Evolutionary conservation across 1,140 invertebrate genomes (phyloP).

Genomic region (Sesamia nonagrioides): DNA sequence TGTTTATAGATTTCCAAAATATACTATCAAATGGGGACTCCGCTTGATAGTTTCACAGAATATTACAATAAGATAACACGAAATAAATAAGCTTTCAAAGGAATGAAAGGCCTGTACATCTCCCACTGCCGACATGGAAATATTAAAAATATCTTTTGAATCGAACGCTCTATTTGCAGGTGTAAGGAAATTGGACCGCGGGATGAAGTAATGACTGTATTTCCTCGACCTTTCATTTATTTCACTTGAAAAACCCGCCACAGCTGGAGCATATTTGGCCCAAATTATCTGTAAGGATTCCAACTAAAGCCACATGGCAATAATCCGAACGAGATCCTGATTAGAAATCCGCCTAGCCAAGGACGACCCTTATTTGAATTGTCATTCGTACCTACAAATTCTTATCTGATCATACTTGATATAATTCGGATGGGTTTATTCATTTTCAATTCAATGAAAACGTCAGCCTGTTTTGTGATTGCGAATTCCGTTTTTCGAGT

Average conservation of each 20-base stretch:
- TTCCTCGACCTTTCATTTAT: conserved; percentile 56
- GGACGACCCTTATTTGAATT: conserved; percentile 51
- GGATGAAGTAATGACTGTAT: conserved; percentile 49
- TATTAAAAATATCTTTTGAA: conserved; percentile 51
- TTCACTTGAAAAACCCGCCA: conserved; percentile 47
- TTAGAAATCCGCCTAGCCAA: conserved; percentile 50
- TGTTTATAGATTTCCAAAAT: conserved; percentile 39
- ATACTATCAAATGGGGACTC: conserved; percentile 2
- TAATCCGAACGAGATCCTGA: conserved; percentile 49
- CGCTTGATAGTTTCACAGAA: conserved; percentile 37
- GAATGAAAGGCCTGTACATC: conserved; percentile 45
- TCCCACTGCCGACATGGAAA: conserved; percentile 38
- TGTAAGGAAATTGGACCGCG: conserved; percentile 50
- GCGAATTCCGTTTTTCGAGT: conserved; percentile 32
- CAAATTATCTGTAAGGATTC: conserved; percentile 47
- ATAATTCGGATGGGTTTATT: conserved; percentile 52
- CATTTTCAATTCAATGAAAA: conserved; percentile 54
- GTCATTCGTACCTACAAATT: conserved; percentile 47
- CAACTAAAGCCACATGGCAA: conserved; percentile 48
- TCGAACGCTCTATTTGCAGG: conserved; percentile 43
- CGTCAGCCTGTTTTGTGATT: conserved; percentile 48
- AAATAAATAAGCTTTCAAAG: conserved; percentile 51
- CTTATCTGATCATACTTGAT: conserved; percentile 51
- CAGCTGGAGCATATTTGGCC: conserved; percentile 48
- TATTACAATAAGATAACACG: conserved; percentile 26